phyloP scores from a whole-genome alignment of 1,140 invertebrate species.

The Vanessa atalanta region DNA sequence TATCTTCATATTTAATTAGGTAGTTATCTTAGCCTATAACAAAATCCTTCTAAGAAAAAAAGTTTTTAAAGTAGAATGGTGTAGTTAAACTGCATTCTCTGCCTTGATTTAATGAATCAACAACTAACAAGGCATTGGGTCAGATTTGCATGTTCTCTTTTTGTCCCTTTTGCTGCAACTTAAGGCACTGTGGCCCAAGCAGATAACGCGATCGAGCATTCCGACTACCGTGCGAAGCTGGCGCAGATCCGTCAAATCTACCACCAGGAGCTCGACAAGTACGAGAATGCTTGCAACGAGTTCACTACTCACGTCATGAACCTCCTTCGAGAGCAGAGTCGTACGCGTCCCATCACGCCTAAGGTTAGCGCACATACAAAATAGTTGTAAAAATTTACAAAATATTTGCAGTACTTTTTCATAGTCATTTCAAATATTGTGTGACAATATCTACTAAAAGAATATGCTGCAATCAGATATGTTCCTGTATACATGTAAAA shows the following conservation, averaged over 20 bases:
- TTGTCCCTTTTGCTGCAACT: constrained; percentile 60
- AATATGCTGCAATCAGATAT: too few relatives aligned
- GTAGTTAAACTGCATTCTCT: not conserved
- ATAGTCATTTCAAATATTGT: too few relatives aligned
- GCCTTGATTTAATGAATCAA: not conserved
- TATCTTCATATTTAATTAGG: too few relatives aligned
- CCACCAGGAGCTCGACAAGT: constrained; percentile 99
- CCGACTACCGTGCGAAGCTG: constrained; percentile 98
- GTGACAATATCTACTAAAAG: too few relatives aligned
- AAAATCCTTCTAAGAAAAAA: too few relatives aligned
- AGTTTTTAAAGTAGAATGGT: not conserved
- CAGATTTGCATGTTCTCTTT: constrained; percentile 63
- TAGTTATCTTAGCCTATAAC: too few relatives aligned
- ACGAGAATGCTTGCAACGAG: constrained; percentile 99
- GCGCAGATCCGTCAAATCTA: constrained; percentile 99
- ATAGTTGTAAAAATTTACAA: too few relatives aligned
- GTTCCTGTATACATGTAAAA: too few relatives aligned
- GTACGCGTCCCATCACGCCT: constrained; percentile 96
- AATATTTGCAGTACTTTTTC: too few relatives aligned
- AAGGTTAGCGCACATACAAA: too few relatives aligned
- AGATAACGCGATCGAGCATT: constrained; percentile 99
- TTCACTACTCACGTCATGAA: constrained; percentile 99
- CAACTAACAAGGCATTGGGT: constrained; percentile 32
- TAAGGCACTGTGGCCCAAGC: constrained; percentile 83
- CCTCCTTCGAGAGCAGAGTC: constrained; percentile 97